phyloP scores from a whole-genome alignment of 1,140 invertebrate species.

The Drosophila parabipectinata region DNA sequence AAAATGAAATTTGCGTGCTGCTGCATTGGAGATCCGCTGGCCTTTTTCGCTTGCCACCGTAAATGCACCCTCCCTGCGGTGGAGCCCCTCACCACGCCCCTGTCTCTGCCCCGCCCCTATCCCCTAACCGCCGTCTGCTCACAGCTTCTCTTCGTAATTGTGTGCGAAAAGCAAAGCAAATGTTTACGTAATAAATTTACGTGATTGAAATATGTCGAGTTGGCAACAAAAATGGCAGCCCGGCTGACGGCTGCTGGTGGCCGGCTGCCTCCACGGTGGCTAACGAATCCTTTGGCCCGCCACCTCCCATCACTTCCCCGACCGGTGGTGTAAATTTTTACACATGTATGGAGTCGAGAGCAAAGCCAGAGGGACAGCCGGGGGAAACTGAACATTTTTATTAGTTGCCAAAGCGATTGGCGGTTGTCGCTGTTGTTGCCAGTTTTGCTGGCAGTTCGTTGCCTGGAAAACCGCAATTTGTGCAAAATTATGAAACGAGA shows the following conservation, averaged over 20 bases:
- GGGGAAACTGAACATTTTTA: constrained; percentile 36
- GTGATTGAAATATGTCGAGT: constrained; percentile 84
- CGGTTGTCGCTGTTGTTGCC: constrained; percentile 34
- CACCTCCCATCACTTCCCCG: constrained; percentile 3
- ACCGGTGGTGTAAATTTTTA: constrained; percentile 73
- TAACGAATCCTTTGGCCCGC: constrained; percentile 59
- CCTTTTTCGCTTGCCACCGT: constrained; percentile 6
- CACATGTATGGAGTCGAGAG: constrained; percentile 63
- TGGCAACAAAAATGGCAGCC: constrained; percentile 76
- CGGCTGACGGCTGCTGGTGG: constrained; percentile 18
- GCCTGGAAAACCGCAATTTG: constrained; percentile 75
- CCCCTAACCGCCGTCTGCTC: constrained; percentile 16
- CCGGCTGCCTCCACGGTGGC: constrained; percentile 28
- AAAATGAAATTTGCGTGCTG: constrained; percentile 76
- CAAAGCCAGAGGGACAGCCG: not conserved
- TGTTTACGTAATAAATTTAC: constrained; percentile 84
- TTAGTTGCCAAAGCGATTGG: constrained; percentile 60
- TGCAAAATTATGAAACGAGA: constrained; percentile 81
- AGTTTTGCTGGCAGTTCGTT: constrained; percentile 29
- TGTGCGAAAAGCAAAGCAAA: constrained; percentile 83
- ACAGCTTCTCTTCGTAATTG: constrained; percentile 57
- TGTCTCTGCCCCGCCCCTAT: too few relatives aligned
- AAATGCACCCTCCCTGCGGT: constrained; percentile 4
- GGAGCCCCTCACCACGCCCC: not conserved
- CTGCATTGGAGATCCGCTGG: constrained; percentile 31